Conservation (phyloP, 1,140 invertebrate species). For the Drosophila eugracilis region DNA sequence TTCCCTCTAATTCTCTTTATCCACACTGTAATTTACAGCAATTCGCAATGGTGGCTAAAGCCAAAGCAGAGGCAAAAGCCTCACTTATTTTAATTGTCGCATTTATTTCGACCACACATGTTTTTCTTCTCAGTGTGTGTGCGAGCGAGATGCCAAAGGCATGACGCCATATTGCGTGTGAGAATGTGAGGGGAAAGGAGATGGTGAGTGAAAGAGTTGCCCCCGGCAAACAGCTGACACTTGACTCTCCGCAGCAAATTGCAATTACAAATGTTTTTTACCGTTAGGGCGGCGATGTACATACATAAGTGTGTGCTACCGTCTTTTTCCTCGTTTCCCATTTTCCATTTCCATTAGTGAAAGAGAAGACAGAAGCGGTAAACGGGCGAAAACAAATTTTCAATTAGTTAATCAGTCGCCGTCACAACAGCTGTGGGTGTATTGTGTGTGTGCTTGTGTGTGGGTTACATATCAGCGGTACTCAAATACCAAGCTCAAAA, state of each 20-base stretch:
- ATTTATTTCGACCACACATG: constrained; percentile 42
- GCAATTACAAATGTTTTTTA: constrained; percentile 60
- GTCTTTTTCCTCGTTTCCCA: constrained; percentile 4
- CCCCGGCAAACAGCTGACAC: constrained; percentile 67
- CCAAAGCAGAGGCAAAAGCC: constrained; percentile 27
- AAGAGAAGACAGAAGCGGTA: constrained; percentile 26
- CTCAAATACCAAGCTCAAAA: constrained; percentile 2
- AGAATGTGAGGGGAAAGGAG: constrained; percentile 2
- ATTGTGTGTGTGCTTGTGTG: background rate
- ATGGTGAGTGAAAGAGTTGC: background rate
- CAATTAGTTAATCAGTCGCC: constrained; percentile 46
- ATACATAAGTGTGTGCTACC: constrained; percentile 13
- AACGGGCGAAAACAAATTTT: constrained; percentile 47
- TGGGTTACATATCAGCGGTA: background rate
- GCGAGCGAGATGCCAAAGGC: constrained; percentile 47
- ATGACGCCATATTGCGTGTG: constrained; percentile 72
- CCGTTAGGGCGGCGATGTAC: constrained; percentile 33
- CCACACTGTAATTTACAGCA: constrained; percentile 40
- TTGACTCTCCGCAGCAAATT: constrained; percentile 60
- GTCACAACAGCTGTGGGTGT: constrained; percentile 9
- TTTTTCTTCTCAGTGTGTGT: constrained; percentile 18
- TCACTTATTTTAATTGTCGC: constrained; percentile 67
- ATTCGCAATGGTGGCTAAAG: constrained; percentile 10
- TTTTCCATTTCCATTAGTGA: constrained; percentile 40
- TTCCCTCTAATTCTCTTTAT: constrained; percentile 28